Evolutionary conservation across 2,797 vertebrate species (phyloP).

Genomic region (Hypotaenidia philippensis): DNA sequence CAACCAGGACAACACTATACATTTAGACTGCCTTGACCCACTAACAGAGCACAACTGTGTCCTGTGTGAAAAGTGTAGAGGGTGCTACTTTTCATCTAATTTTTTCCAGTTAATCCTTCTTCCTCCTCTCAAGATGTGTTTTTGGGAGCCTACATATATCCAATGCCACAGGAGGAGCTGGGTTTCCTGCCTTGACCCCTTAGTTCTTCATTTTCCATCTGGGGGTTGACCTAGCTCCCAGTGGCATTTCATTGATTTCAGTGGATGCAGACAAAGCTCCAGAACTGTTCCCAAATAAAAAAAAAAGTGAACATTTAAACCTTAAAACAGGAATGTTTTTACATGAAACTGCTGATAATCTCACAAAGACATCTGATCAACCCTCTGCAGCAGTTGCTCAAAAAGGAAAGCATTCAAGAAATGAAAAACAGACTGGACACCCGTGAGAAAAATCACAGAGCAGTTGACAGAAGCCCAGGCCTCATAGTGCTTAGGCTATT

Average conservation of each 20-base stretch:
- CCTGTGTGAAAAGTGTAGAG: neutral
- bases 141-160: neutral
- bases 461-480: neutral
- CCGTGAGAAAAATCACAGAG: neutral
- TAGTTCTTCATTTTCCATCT: neutral
- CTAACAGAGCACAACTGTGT: neutral
- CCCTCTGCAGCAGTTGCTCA: fast-evolving
- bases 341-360: neutral
- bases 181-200: neutral
- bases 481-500: neutral
- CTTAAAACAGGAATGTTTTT: neutral
- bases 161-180: neutral
- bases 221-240: neutral
- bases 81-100: neutral
- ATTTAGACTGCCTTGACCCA: neutral
- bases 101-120: neutral
- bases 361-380: neutral
- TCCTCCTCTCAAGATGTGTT: neutral
- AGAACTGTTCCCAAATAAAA: neutral
- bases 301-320: neutral
- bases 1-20: neutral
- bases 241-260: neutral
- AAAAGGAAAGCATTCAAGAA: neutral
- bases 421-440: neutral
- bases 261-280: neutral